Conservation (phyloP, 2,888 invertebrate genomes). For the Junonia oenone region DNA sequence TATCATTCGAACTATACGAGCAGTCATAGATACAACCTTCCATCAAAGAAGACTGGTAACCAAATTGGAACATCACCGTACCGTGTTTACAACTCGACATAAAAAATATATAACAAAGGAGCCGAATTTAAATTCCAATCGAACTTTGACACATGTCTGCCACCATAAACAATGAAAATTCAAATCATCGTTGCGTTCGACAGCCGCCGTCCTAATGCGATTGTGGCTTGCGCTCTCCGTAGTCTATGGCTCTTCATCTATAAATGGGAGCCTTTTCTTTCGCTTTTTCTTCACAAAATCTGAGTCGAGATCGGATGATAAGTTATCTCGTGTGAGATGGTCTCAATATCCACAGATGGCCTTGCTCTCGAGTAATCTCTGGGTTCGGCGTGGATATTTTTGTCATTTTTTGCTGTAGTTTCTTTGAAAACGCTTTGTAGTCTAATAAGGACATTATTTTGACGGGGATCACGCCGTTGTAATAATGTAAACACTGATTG, state of each 20-base stretch:
- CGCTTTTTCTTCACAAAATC: constrained; percentile 75
- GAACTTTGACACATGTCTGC: constrained; percentile 81
- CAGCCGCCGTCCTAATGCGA: constrained; percentile 67
- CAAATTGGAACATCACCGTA: constrained; percentile 77
- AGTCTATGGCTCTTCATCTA: constrained; percentile 68
- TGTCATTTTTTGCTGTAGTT: constrained; percentile 70
- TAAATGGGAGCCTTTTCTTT: constrained; percentile 77
- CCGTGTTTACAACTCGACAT: constrained; percentile 78
- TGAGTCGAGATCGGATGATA: constrained; percentile 72
- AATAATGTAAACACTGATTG: constrained; percentile 77
- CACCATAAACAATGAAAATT: constrained; percentile 80
- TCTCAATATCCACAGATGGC: constrained; percentile 79
- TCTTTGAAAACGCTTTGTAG: constrained; percentile 73
- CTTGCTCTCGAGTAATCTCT: constrained; percentile 71
- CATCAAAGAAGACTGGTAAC: constrained; percentile 63
- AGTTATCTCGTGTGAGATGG: constrained; percentile 74
- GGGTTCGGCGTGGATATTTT: constrained; percentile 61
- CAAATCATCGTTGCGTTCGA: constrained; percentile 74
- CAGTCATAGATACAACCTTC: constrained; percentile 70
- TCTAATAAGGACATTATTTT: constrained; percentile 79
- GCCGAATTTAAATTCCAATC: constrained; percentile 79
- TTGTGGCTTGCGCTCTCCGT: constrained; percentile 58
- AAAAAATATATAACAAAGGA: constrained; percentile 72
- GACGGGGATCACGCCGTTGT: constrained; percentile 67
- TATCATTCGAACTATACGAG: constrained; percentile 56